Evolutionary conservation across 2,888 invertebrate species (phyloP), one percentile per base, ranked within the genome.

Genomic region (Neoaliturus tenellus): DNA sequence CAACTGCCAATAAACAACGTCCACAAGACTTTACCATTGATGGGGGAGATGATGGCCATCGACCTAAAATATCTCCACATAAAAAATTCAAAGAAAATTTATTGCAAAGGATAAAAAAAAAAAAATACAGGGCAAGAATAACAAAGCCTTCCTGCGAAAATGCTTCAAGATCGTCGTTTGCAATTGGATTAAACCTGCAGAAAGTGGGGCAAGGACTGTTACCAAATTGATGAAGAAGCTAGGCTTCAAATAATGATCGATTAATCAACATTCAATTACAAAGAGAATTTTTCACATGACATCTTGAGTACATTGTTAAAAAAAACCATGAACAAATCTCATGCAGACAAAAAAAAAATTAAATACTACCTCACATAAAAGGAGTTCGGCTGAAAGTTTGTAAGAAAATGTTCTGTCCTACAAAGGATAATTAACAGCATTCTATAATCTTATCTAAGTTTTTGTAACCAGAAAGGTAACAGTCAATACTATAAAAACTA

Each of bases 141-240:
- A n/a, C n/a, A n/a, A n/a, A n/a, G n/a, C n/a, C n/a, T n/a, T n/a
- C n/a, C n/a, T n/a, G n/a, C 23, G 14, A 55, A 67, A 67, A 17
- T 33, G 67, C 67, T 67, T 17, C 28, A 67, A 67, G 14, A 67
- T n/a, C n/a, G n/a, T 67, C 33, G 67, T 33, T n/a, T n/a, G n/a
- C n/a, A n/a, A n/a, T n/a, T 31, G 17, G 14, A 33, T 33, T 4
- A 62, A 28, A 8, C 62, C 10, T 62, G 25, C 25, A 62, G 6
- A 62, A 28, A 28, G 17, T 62, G 10, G 10, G 25, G 62, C 10
- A 62, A 62, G 17, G 31, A 62, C 25, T 62, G 62, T 25, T 17
- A 62, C 17, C 10, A 62, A 25, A 62, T 62, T 28, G 62, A 62
- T 62, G 62, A 62, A 62, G 62, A 62, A 8, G 62, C 25, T 62